Evolutionary conservation across 2,113 vertebrate genomes (phyloP), one percentile per base, ranked within the genome.

Genomic region (Seriola dumerili): DNA sequence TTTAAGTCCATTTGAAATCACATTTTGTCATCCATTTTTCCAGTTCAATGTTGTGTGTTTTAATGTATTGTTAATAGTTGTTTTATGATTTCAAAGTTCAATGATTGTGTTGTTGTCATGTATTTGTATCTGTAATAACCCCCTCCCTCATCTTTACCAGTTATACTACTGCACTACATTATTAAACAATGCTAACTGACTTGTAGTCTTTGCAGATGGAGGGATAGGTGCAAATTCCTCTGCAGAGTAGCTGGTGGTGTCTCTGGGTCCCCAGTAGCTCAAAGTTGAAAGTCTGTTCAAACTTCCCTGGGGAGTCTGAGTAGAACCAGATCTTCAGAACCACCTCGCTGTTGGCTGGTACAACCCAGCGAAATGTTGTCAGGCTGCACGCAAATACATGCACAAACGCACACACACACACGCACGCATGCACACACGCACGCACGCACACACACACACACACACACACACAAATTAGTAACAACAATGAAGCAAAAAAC

Each of bases 211-310:
- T 93, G 93, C 85, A 96, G 89, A 99, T 97, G 81, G 92, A 90
- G 4, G 98, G 97, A 48, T 95, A 97, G n/a, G 91, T 87, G 90
- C 96, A 96, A 2, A 86, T 70, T 3, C 96, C 97, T 29, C 88
- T 92, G 86, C 97, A 98, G 61, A 79, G 81, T 6, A 99, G 88
- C 85, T 97, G 91, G 91, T 97, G 97, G 63, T 65, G 89, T 21
- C 86, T 94, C 36, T 82, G 90, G 10, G 95, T 96, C 7, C 95
- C 97, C 23, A 96, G 71, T 11, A 98, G 42, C 91, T 99, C 97
- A 89, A 99, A 99, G 81, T 92, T 96, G 63, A 97, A 93, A 0
- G 78, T 95, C 85, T 97, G 96, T 16, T 97, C 94, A 89, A 97
- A 98, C 4, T 70, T 93, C 5, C 96, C 97, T 0, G 69, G 36